Evolutionary conservation across 2,888 invertebrate species (phyloP).

Genomic region (Drosophila multiciliata): DNA sequence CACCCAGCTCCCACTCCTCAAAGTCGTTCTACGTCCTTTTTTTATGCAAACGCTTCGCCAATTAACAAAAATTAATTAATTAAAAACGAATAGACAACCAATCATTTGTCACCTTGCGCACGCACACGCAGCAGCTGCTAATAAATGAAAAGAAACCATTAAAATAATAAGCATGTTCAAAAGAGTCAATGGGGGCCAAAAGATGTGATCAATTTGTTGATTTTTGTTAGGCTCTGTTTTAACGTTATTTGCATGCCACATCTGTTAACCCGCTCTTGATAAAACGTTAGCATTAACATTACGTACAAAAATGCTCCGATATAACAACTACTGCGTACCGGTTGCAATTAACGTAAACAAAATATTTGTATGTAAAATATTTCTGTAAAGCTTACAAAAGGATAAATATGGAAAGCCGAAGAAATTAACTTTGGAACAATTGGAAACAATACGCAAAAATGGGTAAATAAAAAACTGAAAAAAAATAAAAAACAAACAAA

Average conservation of each 20-base stretch:
- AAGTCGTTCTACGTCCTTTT: not conserved
- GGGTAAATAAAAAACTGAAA: conserved; percentile 87
- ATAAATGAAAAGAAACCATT: conserved; percentile 6
- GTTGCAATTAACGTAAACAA: conserved; percentile 61
- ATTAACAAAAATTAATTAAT: not conserved
- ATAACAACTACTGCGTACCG: conserved; percentile 11
- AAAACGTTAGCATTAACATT: conserved; percentile 34
- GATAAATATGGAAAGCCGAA: conserved; percentile 93
- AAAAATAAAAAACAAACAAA: conserved; percentile 42
- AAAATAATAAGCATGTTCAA: conserved; percentile 58
- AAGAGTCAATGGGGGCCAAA: conserved; percentile 16
- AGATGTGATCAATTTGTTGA: conserved; percentile 9
- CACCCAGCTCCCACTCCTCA: conserved; percentile 5
- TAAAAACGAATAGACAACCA: conserved; percentile 11
- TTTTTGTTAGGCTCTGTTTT: conserved; percentile 27
- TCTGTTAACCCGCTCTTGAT: conserved; percentile 8
- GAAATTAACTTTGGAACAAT: conserved; percentile 91
- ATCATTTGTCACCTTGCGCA: conserved; percentile 58
- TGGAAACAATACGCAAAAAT: conserved; percentile 90
- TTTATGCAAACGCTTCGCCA: conserved; percentile 35
- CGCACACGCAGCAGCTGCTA: conserved; percentile 37
- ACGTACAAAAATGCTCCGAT: conserved; percentile 31
- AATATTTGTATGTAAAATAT: conserved; percentile 82
- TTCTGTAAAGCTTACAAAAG: conserved; percentile 93
- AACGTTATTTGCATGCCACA: conserved; percentile 45